Percentiles rank a stretch among this genome's conserved stretches.
Conservation (phyloP, 2,797 vertebrate species). For the Argyrosomus regius region DNA sequence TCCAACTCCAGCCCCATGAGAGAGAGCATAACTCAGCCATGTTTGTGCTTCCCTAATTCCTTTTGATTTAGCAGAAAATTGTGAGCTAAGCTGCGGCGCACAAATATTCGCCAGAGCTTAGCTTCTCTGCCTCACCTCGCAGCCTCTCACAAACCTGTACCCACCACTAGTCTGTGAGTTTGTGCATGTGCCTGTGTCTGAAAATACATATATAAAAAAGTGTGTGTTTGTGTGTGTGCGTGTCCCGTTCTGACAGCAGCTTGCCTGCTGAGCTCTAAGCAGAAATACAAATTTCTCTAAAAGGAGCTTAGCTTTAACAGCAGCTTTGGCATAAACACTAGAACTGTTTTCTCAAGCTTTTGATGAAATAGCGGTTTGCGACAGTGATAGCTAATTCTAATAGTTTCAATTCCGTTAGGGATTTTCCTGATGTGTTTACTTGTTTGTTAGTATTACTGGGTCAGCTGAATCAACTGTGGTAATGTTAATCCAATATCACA, state of each 20-base stretch:
- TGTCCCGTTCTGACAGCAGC: constrained; percentile 44
- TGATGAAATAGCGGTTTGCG: constrained; percentile 77
- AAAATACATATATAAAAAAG: constrained; percentile 5
- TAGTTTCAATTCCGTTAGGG: constrained; percentile 81
- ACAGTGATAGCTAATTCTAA: constrained; percentile 77
- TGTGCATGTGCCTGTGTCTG: constrained; percentile 6
- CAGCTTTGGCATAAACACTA: constrained; percentile 77
- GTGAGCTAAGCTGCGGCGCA: constrained; percentile 62
- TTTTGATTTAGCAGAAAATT: constrained; percentile 82
- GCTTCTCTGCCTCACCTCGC: constrained; percentile 59
- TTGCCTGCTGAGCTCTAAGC: constrained; percentile 36
- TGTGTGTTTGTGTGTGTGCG: constrained; percentile 23
- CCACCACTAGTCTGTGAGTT: background rate
- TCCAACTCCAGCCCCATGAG: constrained; percentile 62
- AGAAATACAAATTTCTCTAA: constrained; percentile 77
- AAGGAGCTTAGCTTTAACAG: constrained; percentile 79
- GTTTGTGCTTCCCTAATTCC: constrained; percentile 79
- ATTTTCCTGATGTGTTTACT: constrained; percentile 79
- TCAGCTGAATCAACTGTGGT: constrained; percentile 71
- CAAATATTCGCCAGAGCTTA: constrained; percentile 61
- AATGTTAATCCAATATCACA: constrained; percentile 59
- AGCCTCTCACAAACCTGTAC: constrained; percentile 48
- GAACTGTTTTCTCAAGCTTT: constrained; percentile 74
- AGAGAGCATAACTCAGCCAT: constrained; percentile 74
- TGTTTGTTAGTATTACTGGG: constrained; percentile 65